phyloP scores from a whole-genome alignment of 2,797 vertebrate species.

The Neosilurus hyrtlii region DNA sequence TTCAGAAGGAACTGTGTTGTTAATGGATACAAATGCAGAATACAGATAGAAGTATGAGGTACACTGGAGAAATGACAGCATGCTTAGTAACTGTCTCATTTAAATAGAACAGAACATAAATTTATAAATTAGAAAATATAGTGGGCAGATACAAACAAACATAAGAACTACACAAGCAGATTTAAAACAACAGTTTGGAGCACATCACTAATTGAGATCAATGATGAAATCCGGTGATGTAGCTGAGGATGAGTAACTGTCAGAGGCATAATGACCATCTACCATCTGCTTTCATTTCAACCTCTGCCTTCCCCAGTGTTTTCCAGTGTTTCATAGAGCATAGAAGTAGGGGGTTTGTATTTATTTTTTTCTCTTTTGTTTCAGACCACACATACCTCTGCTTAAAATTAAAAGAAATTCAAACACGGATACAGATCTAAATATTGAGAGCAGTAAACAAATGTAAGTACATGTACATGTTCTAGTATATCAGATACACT shows the following conservation, averaged over 20 bases:
- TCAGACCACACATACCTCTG: not conserved
- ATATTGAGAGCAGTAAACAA: not conserved
- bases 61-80: not conserved
- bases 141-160: not conserved
- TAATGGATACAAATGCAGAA: not conserved
- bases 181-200: no score
- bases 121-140: not conserved
- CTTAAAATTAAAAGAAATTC: not conserved
- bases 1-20: not conserved
- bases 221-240: not conserved
- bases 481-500: not conserved
- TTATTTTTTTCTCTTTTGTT: not conserved
- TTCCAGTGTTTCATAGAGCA: not conserved
- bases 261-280: not conserved
- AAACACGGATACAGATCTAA: not conserved
- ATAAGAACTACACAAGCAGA: no score
- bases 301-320: not conserved
- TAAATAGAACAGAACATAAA: not conserved
- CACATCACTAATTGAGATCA: not conserved
- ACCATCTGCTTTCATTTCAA: not conserved
- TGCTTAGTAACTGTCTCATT: not conserved
- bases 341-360: not conserved
- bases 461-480: not conserved
- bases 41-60: not conserved
- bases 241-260: not conserved